These are phyloP conservation scores for Pangasius sanitwongsei DNA, from an alignment of 2,797 vertebrate species.

Conservation along the genomic window DNA sequence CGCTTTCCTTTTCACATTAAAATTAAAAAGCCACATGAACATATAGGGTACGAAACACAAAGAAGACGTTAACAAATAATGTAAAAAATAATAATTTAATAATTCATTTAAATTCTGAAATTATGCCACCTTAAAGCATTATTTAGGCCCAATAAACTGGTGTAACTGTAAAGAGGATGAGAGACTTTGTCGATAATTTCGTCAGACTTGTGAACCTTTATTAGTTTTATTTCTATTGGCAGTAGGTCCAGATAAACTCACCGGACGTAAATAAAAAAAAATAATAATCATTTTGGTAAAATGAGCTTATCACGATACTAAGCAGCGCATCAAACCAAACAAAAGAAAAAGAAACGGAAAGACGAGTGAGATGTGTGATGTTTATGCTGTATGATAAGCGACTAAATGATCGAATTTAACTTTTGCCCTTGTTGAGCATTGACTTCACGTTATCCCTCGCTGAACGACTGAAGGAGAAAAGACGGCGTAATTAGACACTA, in stretches of 20 bases:
- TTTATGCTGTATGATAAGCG: neutral
- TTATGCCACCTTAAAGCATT: neutral
- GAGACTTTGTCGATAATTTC: neutral
- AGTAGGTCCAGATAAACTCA: neutral
- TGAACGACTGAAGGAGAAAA: conserved; percentile 26
- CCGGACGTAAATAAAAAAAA: neutral
- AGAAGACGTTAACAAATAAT: neutral
- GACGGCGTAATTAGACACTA: conserved; percentile 39
- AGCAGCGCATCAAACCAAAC: neutral
- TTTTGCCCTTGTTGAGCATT: neutral
- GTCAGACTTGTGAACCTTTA: too few species aligned
- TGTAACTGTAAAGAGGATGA: neutral
- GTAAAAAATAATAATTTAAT: neutral
- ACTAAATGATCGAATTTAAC: neutral
- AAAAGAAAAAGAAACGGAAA: neutral
- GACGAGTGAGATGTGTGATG: neutral
- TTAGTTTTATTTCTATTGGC: neutral
- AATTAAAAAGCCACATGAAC: neutral
- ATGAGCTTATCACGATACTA: too few species aligned
- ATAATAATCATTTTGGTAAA: neutral
- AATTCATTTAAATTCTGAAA: neutral
- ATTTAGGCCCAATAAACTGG: neutral
- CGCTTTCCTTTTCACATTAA: neutral
- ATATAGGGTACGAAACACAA: neutral
- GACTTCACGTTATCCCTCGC: neutral